These are phyloP conservation scores for Podocnemis expansa DNA, from an alignment of 2,113 vertebrate species.

Conservation along the genomic window DNA sequence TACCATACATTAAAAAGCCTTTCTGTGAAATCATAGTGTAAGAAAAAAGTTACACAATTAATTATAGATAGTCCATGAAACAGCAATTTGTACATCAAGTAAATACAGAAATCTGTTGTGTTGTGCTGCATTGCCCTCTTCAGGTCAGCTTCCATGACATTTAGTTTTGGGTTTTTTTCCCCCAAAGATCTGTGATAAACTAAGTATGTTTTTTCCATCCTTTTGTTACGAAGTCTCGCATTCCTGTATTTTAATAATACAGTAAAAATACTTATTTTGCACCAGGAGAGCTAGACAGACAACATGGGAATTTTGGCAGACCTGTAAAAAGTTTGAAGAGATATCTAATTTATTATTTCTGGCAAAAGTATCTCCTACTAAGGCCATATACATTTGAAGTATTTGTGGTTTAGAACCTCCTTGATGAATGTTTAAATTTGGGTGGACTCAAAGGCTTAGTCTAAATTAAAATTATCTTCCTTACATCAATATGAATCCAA, in stretches of 20 bases:
- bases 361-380: not conserved
- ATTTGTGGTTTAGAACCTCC: not conserved
- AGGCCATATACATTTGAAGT: not conserved
- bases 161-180: not conserved
- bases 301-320: not conserved
- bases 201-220: not conserved
- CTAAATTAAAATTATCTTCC: not conserved
- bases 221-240: not conserved
- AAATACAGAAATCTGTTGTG: not conserved
- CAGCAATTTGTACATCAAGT: not conserved
- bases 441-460: not conserved
- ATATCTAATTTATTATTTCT: not conserved
- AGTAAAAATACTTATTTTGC: not conserved
- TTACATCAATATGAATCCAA: not conserved
- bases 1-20: not conserved
- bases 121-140: constrained; percentile 67
- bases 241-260: not conserved
- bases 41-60: not conserved
- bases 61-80: not conserved
- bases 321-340: not conserved
- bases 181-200: not conserved
- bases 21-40: accelerated
- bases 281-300: not conserved
- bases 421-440: not conserved
- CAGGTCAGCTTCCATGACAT: not conserved